These are phyloP conservation scores for Villa cingulata DNA, from an alignment of 2,888 invertebrate species.

Conservation along the genomic window DNA sequence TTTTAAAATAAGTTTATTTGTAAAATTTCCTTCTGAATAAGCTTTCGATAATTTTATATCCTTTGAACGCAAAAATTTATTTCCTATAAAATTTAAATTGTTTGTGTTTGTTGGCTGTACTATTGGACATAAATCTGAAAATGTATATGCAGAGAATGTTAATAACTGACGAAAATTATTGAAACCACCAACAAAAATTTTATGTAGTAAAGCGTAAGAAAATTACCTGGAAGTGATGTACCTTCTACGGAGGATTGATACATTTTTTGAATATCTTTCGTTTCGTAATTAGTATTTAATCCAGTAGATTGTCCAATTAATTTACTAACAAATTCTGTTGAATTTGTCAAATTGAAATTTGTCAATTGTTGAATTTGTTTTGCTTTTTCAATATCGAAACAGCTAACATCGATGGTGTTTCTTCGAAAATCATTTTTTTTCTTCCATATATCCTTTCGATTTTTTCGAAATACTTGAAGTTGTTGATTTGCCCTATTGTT, in stretches of 20 bases:
- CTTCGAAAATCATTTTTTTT: slow-evolving; percentile 12
- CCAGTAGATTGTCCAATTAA: too few relatives aligned
- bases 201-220: too few relatives aligned
- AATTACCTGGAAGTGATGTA: not conserved
- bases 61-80: too few relatives aligned
- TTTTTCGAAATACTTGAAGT: slow-evolving; percentile 10
- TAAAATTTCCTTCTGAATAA: slow-evolving; percentile 11
- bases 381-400: slow-evolving; percentile 14
- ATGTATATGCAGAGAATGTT: not conserved
- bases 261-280: not conserved
- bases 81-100: too few relatives aligned
- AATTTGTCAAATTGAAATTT: slow-evolving; percentile 9
- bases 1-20: slow-evolving; percentile 5
- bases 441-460: slow-evolving; percentile 7
- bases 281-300: not conserved
- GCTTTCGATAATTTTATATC: slow-evolving; percentile 6
- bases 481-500: not conserved
- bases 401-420: slow-evolving; percentile 16
- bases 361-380: not conserved
- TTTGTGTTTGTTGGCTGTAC: not conserved
- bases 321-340: slow-evolving; percentile 12
- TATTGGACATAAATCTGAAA: not conserved
- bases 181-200: too few relatives aligned
- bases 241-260: not conserved
- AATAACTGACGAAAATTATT: too few relatives aligned